phyloP scores from a whole-genome alignment of 2,888 invertebrate genomes.

The Nymphalis c-album region DNA sequence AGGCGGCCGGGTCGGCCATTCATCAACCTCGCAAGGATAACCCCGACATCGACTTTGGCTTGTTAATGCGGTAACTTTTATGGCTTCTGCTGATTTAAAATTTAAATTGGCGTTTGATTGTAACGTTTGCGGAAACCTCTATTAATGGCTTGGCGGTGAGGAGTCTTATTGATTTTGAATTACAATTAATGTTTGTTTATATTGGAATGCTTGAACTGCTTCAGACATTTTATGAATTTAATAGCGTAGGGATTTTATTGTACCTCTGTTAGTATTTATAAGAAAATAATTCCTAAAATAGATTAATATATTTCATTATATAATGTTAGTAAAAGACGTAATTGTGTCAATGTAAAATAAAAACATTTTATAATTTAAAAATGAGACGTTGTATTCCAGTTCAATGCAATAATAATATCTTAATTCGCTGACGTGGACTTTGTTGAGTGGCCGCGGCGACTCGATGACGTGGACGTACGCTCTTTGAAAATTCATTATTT shows the following conservation, averaged over 20 bases:
- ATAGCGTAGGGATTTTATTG: too few relatives aligned
- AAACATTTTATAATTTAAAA: constrained; percentile 27
- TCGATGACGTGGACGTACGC: constrained; percentile 10
- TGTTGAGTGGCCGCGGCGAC: constrained; percentile 14
- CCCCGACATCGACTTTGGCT: constrained; percentile 54
- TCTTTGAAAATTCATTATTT: constrained; percentile 8
- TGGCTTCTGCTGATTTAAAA: constrained; percentile 22
- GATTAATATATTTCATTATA: too few relatives aligned
- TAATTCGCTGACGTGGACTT: constrained; percentile 30
- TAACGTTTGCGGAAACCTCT: neutral
- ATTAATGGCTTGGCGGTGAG: neutral
- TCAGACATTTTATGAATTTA: too few relatives aligned
- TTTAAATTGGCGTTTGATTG: constrained; percentile 16
- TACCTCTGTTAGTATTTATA: too few relatives aligned
- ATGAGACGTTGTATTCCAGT: constrained; percentile 25
- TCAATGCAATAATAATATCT: constrained; percentile 27
- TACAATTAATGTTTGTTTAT: neutral
- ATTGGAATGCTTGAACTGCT: neutral
- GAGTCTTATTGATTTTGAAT: neutral
- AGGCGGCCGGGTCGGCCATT: constrained; percentile 52
- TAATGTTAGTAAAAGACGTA: too few relatives aligned
- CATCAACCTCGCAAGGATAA: constrained; percentile 56
- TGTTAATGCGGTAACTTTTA: constrained; percentile 48
- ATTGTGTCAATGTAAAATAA: too few relatives aligned
- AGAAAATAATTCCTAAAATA: too few relatives aligned